Base-by-base conservation (phyloP, 2,113 vertebrate genomes). In the Microcebus ravelobensis region DNA sequence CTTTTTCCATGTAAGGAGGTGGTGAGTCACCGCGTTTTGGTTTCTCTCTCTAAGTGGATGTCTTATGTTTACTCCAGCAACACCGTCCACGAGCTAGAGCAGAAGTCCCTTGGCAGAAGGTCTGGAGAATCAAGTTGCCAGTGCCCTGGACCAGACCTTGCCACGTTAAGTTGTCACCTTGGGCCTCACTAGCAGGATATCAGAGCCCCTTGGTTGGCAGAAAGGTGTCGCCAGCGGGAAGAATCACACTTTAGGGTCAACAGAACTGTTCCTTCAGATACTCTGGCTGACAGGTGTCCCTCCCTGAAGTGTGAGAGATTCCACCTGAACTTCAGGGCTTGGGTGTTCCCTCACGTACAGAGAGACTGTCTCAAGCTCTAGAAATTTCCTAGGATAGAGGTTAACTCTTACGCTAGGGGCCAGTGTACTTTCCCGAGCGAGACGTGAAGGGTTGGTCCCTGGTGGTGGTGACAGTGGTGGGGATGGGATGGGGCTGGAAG, bases 381-480 rank as follows among this genome's bases (percentile, higher is more conserved):
- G 70, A 59, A 21, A 29, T 79, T 42, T 59, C 57, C 77, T 14
- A 13, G 31, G 87, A 91, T 29, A 67, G 36, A 87, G 17, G 29
- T 11, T 39, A 59, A 50, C 0, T 71, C 77, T 82, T 82, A 61
- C 59, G 34, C 12, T 42, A 74, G 52, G 18, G 11, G 13, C 48
- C 59, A 36, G 20, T 17, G 3, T 25, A 8, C 17, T 61, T 39
- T 70, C 20, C 14, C 34, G 8, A 34, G 0, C 8, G 15, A 65
- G n/a, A 23, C 0, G 3, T 23, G 17, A 29, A 57, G n/a, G 20
- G 8, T 42, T 50, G 57, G 39, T 36, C 81, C 17, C 76, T 5
- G 1, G 21, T 1, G 11, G 3, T 65, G 7, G 10, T 27, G 27
- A 14, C 2, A 50, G 3, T 42, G 55, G 31, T 1, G 7, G 10